Evolutionary conservation across 2,113 vertebrate genomes (phyloP).

Genomic region (Bos taurus): ARS-UCD2.0 NC_037340.1:47412501-47413000

Average conservation of each 20-base stretch:
- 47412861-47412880: not conserved
- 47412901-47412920: not conserved
- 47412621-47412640: not conserved
- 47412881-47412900: not conserved
- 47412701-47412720: not conserved
- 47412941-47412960: not conserved
- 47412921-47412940: not conserved
- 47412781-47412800: not conserved
- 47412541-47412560: slow-evolving; percentile 5
- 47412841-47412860: not conserved
- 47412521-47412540: not conserved
- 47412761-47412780: not conserved
- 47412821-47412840: not conserved
- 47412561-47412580: not conserved
- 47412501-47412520: not conserved
- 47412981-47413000: not conserved
- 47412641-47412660: not conserved
- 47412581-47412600: not conserved
- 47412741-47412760: not conserved
- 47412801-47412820: not conserved
- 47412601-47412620: not conserved
- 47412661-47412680: not conserved
- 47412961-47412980: not conserved
- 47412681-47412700: not conserved
- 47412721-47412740: not conserved